These are phyloP conservation scores for Zoanthus sansibaricus DNA, from an alignment of 92 coral and sea anemone species.

Conservation along the genomic window DNA sequence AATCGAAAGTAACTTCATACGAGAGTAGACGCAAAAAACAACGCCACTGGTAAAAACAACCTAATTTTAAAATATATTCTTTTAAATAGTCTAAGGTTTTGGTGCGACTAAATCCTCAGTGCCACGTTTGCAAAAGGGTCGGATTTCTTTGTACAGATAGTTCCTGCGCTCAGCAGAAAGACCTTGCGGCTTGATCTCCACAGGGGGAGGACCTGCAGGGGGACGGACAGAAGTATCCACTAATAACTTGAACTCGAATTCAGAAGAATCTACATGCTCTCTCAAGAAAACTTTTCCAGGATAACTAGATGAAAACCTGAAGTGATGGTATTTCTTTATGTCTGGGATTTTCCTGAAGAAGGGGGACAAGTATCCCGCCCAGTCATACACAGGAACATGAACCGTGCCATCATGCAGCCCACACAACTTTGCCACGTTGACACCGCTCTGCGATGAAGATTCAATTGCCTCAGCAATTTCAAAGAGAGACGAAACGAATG, in stretches of 20 bases:
- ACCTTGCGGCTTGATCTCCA: background rate
- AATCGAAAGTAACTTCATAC: too few species aligned
- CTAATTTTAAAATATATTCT: too few species aligned
- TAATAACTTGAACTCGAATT: background rate
- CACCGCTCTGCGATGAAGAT: constrained; percentile 40
- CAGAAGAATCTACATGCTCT: constrained; percentile 4
- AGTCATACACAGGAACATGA: constrained; percentile 67
- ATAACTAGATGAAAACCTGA: constrained; percentile 45
- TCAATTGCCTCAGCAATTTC: constrained; percentile 67
- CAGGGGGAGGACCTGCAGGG: background rate
- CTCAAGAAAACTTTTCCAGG: constrained; percentile 70
- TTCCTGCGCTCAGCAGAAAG: background rate
- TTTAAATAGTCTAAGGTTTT: too few species aligned
- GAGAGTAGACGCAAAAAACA: too few species aligned
- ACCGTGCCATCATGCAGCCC: constrained; percentile 72
- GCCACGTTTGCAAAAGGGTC: constrained; percentile 5
- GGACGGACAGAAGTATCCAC: background rate
- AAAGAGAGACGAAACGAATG: constrained; percentile 65
- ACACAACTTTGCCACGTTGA: constrained; percentile 56
- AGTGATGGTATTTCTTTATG: constrained; percentile 59
- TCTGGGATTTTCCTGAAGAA: constrained; percentile 58
- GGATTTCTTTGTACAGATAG: background rate
- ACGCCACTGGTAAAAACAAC: too few species aligned
- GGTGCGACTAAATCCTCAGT: constrained; percentile 21
- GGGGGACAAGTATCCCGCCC: constrained; percentile 49